Evolutionary conservation across 2,797 vertebrate genomes (phyloP).

Genomic region (Glyptemys insculpta): DNA sequence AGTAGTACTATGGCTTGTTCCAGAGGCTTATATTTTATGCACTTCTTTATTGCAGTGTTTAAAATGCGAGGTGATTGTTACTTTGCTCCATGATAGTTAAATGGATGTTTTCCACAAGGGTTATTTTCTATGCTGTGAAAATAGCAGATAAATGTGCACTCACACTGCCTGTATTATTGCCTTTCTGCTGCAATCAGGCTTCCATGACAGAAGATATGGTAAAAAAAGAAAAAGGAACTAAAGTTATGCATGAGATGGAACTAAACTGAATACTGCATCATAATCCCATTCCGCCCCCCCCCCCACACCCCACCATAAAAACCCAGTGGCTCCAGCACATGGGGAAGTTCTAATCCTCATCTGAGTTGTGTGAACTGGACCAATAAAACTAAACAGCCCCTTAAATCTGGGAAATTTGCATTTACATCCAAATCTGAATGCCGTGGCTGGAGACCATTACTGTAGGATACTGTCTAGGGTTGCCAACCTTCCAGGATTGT

Average conservation of each 20-base stretch:
- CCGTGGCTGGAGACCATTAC: not conserved
- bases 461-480: not conserved
- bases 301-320: not conserved
- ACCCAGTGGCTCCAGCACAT: not conserved
- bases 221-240: not conserved
- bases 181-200: not conserved
- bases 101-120: not conserved
- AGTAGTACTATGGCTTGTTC: not conserved
- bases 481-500: no score
- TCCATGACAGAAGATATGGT: not conserved
- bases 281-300: not conserved
- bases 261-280: not conserved
- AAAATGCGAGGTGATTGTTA: not conserved
- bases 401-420: not conserved
- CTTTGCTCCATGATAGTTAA: not conserved
- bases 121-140: not conserved
- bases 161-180: not conserved
- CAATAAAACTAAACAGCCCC: not conserved
- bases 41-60: not conserved
- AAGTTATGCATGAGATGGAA: not conserved
- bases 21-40: not conserved
- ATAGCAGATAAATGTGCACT: not conserved
- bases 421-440: not conserved
- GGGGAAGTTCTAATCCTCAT: not conserved
- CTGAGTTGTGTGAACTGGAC: not conserved